phyloP scores from a whole-genome alignment of 2,113 vertebrate species.

The Progne subis region DNA sequence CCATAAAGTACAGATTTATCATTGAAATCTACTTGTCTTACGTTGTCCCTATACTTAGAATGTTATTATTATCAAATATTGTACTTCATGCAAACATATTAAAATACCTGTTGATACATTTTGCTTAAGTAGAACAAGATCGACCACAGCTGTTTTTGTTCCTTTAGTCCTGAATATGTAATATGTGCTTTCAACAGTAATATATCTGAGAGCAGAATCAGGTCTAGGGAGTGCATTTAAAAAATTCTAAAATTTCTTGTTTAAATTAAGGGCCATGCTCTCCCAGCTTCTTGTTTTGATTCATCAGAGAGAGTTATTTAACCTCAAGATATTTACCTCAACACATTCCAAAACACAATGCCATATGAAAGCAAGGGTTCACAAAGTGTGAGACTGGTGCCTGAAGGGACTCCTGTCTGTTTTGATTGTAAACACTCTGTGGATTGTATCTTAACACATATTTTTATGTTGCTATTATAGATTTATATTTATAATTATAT shows the following conservation, averaged over 20 bases:
- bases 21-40: neutral
- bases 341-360: slow-evolving; percentile 3
- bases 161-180: neutral
- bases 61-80: neutral
- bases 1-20: neutral
- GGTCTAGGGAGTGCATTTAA: neutral
- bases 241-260: neutral
- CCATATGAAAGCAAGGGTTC: neutral
- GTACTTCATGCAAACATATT: neutral
- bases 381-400: neutral
- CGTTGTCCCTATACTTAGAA: neutral
- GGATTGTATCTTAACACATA: neutral
- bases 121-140: neutral
- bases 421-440: neutral
- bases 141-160: neutral
- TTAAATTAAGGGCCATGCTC: neutral
- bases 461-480: neutral
- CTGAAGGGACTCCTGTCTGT: neutral
- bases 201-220: neutral
- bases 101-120: neutral
- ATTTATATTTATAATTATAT: too few relatives aligned
- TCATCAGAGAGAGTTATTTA: neutral
- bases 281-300: neutral
- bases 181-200: neutral
- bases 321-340: neutral